Conservation (phyloP, 2,797 vertebrate species). For the Cyclopterus lumpus region DNA sequence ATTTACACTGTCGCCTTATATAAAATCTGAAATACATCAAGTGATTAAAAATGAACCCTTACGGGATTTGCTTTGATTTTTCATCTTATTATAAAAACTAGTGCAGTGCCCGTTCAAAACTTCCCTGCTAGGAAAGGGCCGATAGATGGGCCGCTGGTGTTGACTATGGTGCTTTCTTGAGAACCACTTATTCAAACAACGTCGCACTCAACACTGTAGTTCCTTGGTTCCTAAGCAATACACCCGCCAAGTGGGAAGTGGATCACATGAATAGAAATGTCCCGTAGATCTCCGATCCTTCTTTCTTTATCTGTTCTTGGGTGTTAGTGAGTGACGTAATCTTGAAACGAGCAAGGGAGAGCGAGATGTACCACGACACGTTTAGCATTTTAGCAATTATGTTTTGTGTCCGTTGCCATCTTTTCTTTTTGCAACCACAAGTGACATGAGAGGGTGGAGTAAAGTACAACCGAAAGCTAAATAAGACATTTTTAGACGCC, state of each 20-base stretch:
- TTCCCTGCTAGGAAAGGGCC: not conserved
- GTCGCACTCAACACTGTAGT: not conserved
- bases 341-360: not conserved
- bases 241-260: not conserved
- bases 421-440: no score
- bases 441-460: no score
- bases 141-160: not conserved
- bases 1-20: constrained; percentile 46
- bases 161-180: not conserved
- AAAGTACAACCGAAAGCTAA: not conserved
- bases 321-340: not conserved
- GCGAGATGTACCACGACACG: not conserved
- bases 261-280: not conserved
- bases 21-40: constrained; percentile 18
- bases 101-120: not conserved
- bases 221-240: not conserved
- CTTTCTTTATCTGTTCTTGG: not conserved
- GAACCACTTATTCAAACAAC: not conserved
- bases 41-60: constrained; percentile 17
- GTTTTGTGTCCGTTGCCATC: no score
- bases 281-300: not conserved
- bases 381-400: not conserved
- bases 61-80: constrained; percentile 23
- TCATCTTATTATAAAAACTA: constrained; percentile 17
- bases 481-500: not conserved